Percentiles rank a stretch among this genome's conserved stretches.
phyloP scores from a whole-genome alignment of 2,797 vertebrate species.

The Sparus aurata region DNA sequence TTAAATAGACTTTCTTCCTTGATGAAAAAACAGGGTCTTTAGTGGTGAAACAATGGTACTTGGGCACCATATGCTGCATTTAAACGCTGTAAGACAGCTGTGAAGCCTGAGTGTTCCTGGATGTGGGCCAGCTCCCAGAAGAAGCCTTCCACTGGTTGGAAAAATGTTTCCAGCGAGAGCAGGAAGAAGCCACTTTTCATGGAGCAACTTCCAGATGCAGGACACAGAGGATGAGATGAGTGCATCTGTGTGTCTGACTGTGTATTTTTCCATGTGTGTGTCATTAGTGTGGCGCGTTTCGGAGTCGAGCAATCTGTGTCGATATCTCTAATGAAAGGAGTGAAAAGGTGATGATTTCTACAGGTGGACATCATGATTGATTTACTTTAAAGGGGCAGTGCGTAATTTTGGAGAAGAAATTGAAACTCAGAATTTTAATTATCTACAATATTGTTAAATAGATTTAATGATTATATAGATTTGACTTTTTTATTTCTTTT shows the following conservation, averaged over 20 bases:
- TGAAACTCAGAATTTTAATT: too few species aligned
- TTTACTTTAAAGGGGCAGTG: conserved; percentile 6
- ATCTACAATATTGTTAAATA: too few species aligned
- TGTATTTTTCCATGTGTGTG: conserved; percentile 63
- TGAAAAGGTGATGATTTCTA: conserved; percentile 47
- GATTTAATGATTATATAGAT: not conserved
- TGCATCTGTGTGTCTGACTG: conserved; percentile 44
- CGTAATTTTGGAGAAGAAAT: too few species aligned
- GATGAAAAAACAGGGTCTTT: conserved; percentile 85
- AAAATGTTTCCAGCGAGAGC: conserved; percentile 86
- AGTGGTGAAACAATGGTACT: conserved; percentile 87
- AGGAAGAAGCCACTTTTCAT: conserved; percentile 88
- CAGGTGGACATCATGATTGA: conserved; percentile 50
- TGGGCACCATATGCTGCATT: conserved; percentile 87
- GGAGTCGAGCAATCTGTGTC: conserved; percentile 44
- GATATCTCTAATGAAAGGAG: conserved; percentile 60
- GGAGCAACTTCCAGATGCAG: conserved; percentile 88
- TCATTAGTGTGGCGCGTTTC: conserved; percentile 52
- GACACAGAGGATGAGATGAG: conserved; percentile 73
- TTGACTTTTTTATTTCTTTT: conserved; percentile 35
- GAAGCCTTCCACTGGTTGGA: conserved; percentile 82
- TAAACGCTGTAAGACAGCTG: conserved; percentile 88
- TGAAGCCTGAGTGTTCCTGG: conserved; percentile 86
- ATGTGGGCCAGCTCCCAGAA: conserved; percentile 86
- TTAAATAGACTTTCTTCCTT: conserved; percentile 79